Evolutionary conservation across 2,797 vertebrate species (phyloP).

Genomic region (Mionectes olivaceus): DNA sequence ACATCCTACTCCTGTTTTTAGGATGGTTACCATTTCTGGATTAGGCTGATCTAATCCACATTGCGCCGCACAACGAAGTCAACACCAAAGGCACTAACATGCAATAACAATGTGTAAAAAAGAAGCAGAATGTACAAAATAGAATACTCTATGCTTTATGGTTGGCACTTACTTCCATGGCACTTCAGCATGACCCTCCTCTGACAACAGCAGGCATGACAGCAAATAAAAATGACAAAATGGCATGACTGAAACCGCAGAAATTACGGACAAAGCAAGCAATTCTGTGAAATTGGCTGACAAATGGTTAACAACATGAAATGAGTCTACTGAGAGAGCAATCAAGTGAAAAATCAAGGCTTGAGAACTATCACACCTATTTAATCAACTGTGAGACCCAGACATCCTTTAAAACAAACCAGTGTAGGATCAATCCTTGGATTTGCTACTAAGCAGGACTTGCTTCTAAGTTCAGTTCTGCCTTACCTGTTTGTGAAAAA

Average conservation of each 20-base stretch:
- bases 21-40: conserved; percentile 59
- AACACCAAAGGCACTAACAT: background rate
- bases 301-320: background rate
- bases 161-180: conserved; percentile 72
- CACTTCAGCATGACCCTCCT: conserved; percentile 76
- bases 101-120: conserved; percentile 2
- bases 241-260: conserved; percentile 70
- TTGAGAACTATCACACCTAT: background rate
- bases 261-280: conserved; percentile 34
- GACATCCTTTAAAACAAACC: background rate
- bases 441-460: background rate
- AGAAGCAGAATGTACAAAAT: conserved; percentile 28
- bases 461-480: background rate
- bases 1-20: background rate
- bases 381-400: background rate
- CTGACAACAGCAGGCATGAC: conserved; percentile 74
- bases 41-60: conserved; percentile 42
- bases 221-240: conserved; percentile 78
- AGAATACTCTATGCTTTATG: background rate
- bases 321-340: background rate
- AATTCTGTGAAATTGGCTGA: background rate
- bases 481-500: background rate
- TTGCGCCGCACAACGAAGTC: background rate
- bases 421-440: background rate
- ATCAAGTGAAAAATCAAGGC: background rate